Evolutionary conservation across 1,140 invertebrate species (phyloP), one percentile per base, ranked within the genome.

Genomic region (Drosophila ogumai): DNA sequence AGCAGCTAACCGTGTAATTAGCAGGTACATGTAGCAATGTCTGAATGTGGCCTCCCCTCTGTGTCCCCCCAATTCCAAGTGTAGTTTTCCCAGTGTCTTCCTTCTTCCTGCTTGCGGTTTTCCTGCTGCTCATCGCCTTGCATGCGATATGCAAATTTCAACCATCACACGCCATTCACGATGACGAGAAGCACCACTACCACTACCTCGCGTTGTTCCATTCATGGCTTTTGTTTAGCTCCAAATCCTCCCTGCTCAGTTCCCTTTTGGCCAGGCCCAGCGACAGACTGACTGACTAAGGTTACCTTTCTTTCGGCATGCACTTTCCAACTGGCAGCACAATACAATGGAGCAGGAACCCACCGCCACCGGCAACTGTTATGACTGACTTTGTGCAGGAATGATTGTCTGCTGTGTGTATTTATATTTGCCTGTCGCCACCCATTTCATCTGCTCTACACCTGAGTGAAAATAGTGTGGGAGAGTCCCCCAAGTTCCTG

Each of bases 31-130:
- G 61, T 34, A 34, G 52, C 52, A 15, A 54, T 54, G 19, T 36
- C 31, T 52, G 49, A 52, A 12, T 52, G 17, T 52, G 19, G 17
- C 10, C 40, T n/a, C 47, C 49, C 10, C 28, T 12, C 25, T 28
- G 10, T 34, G 49, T 13, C 17, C 46, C 46, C 25, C n/a, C n/a
- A 19, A 28, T 13, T 17, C 46, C 46, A 25, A 17, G 41, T 68
- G 60, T 32, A 61, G 44, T 57, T 56, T 68, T 65, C 58, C 60
- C 31, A 36, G 41, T 59, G 38, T 32, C 49, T 77, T 87, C 82
- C 82, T 87, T 86, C 82, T 86, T 86, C 82, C 82, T 86, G 82
- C 54, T 82, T 86, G 82, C 75, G 82, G 79, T 86, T 87, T 86
- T 82, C 68, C 79, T 79, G 76, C 61, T 43, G 50, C 52, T 41